Base-by-base conservation (phyloP, 2,888 invertebrate genomes). In the Lagria hirta region DNA sequence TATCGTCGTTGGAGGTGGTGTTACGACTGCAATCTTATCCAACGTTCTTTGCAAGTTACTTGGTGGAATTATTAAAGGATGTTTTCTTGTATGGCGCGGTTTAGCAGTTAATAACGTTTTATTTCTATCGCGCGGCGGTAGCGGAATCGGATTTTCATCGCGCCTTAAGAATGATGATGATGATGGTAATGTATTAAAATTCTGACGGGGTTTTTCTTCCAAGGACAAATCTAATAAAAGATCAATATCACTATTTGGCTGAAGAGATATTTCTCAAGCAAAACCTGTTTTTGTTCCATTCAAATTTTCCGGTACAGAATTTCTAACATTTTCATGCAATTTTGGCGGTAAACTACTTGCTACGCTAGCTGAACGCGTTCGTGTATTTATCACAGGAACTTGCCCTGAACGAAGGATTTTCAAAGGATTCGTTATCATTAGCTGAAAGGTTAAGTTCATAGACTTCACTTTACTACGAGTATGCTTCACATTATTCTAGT, bases 31-130 rank as follows among this genome's bases (percentile, higher is more conserved):
- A 49, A 83, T 77, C 59, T 81, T 81, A 37, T 79, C 81, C 1
- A 83, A 61, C 0, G 82, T 82, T 22, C 81, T 71, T 52, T 81
- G 82, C 2, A 82, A 69, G 2, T 79, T 81, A 5, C 64, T 60
- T 11, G 77, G 77, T 2, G 88, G 86, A 55, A 88, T 84, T 33
- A 89, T 82, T 20, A 91, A 72, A 0, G 90, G 89, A 74, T 89
- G 85, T 64, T 88, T 90, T 21, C 90, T 75, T 41, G 87, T 85
- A 64, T 88, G 88, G 7, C 88, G 75, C 0, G 83, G 80, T 61
- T 86, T 80, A 17, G 75, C 77, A 5, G 81, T 77, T 46, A 81
- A 75, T n/a, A 82, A 71, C 1, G 76, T 75, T 62, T 82, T 81
- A 13, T 79, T 80, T 12, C 83, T 75, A 62, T 88, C 87, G 53